These are phyloP conservation scores for Pachyseris speciosa DNA, from an alignment of 64 coral and sea anemone species.

Conservation along the genomic window DNA sequence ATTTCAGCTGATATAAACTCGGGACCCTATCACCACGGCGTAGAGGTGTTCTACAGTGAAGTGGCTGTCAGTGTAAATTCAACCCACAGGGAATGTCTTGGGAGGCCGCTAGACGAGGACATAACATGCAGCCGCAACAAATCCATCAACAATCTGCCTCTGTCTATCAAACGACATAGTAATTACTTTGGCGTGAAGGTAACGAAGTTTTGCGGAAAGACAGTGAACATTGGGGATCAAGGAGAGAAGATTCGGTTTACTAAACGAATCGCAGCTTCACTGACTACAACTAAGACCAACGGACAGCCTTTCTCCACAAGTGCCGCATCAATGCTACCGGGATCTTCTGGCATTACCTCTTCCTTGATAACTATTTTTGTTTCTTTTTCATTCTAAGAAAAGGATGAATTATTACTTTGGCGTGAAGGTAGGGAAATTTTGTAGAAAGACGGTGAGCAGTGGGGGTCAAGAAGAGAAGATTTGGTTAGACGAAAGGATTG, in stretches of 20 bases:
- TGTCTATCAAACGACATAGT: background rate
- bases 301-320: too few relatives aligned
- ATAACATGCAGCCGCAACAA: slow-evolving; percentile 21
- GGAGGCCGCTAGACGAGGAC: slow-evolving; percentile 65
- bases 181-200: slow-evolving; percentile 50
- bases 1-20: background rate
- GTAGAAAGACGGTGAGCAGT: background rate
- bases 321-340: too few relatives aligned
- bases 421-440: background rate
- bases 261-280: background rate
- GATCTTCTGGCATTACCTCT: too few relatives aligned
- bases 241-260: background rate
- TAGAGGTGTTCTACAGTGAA: slow-evolving; percentile 47
- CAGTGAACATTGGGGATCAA: background rate
- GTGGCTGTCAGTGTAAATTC: background rate
- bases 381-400: too few relatives aligned
- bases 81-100: slow-evolving; percentile 68
- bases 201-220: background rate
- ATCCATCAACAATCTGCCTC: too few relatives aligned
- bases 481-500: background rate
- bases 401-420: too few relatives aligned
- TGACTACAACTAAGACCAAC: too few relatives aligned
- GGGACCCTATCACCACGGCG: slow-evolving; percentile 69
- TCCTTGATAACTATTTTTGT: too few relatives aligned
- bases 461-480: background rate